Evolutionary conservation across 2,113 vertebrate species (phyloP), one percentile per base, ranked within the genome.

Genomic region (Corvus moneduloides): DNA sequence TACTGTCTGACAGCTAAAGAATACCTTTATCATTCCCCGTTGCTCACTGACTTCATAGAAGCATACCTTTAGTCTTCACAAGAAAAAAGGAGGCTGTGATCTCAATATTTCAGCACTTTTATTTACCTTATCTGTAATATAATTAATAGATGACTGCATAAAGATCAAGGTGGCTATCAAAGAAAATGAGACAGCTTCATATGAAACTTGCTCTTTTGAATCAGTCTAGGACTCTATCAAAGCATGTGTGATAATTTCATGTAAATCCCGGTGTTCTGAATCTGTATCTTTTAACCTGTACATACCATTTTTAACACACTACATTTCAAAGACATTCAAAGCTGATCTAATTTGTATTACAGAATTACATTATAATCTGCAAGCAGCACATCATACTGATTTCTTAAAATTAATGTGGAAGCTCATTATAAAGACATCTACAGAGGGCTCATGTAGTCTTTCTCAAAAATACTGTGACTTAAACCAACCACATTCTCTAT

Each of bases 111-210:
- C 96, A 94, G 71, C 91, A 79, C 97, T 98, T 98, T 97, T 98
- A 98, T 98, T 98, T 98, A 98, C 98, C 96, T 98, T 97, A 98
- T 98, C 97, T 98, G 97, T 97, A 97, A 97, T 97, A 97, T 98
- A 97, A 98, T 98, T 98, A 98, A 98, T 98, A 98, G 98, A 98
- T 97, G 97, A 95, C 97, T 97, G 97, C 77, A 81, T 41, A 73
- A 95, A 97, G 97, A 98, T 98, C 98, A 98, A 98, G 97, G 98
- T 93, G 90, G 33, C 94, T 97, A 98, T 98, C 98, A 98, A 97
- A 98, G 98, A 77, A 97, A 97, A 94, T 52, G 96, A 97, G 97
- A 93, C 97, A 90, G 96, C 92, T 96, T 97, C 97, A 89, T 95
- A 94, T 43, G 94, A 94, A 97, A 96, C 97, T 96, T 90, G 94